A percentile compares a stretch with the other conserved stretches of the same genome.
phyloP scores from a whole-genome alignment of 2,113 vertebrate genomes.

The zebrafish (Danio rerio) region GRCz12tu NC_133180.1:9309501-9310000 shows the following conservation, averaged over 20 bases:
- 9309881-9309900: background rate
- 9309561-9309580: no score
- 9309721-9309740: conserved; percentile 73
- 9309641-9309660: no score
- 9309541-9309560: no score
- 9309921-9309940: no score
- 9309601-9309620: no score
- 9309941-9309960: background rate
- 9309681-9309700: conserved; percentile 62
- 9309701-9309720: conserved; percentile 54
- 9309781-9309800: background rate
- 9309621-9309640: no score
- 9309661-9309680: background rate
- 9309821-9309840: background rate
- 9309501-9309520: no score
- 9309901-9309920: background rate
- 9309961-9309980: background rate
- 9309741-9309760: conserved; percentile 74
- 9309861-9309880: background rate
- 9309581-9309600: no score
- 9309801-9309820: background rate
- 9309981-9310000: background rate
- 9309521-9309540: no score
- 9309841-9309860: background rate
- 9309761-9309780: conserved; percentile 7